Percentiles rank a stretch among this genome's conserved stretches.
These are phyloP conservation scores for Whitmania pigra DNA, from an alignment of 1,140 invertebrate species.

Conservation along the genomic window DNA sequence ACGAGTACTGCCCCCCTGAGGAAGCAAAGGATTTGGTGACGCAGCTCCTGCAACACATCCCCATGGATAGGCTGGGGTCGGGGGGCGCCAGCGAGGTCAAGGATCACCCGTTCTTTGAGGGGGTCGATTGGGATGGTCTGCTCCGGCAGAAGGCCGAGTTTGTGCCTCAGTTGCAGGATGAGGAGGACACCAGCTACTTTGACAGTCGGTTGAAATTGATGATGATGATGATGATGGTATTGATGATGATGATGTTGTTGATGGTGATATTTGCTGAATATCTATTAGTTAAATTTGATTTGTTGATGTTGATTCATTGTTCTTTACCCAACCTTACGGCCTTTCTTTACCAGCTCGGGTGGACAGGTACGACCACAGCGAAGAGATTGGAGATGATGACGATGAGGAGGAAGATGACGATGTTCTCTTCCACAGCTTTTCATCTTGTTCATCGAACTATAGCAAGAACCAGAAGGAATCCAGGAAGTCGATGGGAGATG, in stretches of 20 bases:
- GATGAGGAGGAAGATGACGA: conserved; percentile 38
- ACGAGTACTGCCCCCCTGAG: conserved; percentile 36
- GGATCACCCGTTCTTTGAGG: conserved; percentile 82
- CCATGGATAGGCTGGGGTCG: conserved; percentile 82
- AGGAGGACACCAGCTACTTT: conserved; percentile 99
- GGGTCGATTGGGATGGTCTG: conserved; percentile 88
- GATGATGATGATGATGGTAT: background rate
- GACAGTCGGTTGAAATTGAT: conserved; percentile 53
- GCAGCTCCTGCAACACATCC: conserved; percentile 75
- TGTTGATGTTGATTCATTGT: too few species aligned
- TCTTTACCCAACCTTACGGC: background rate
- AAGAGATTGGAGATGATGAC: conserved; percentile 38
- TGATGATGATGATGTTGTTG: background rate
- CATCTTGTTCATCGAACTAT: conserved; percentile 86
- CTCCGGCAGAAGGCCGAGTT: conserved; percentile 95
- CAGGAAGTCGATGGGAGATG: background rate
- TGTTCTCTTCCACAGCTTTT: conserved; percentile 59
- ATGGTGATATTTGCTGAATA: background rate
- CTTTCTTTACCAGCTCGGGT: conserved; percentile 55
- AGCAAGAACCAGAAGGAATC: conserved; percentile 42
- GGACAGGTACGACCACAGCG: conserved; percentile 81
- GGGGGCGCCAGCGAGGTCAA: conserved; percentile 88
- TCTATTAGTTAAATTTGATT: background rate
- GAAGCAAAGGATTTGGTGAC: conserved; percentile 65
- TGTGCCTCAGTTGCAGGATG: conserved; percentile 86